These are phyloP conservation scores for Astyanax mexicanus DNA, from an alignment of 2,797 vertebrate species.

Conservation along the genomic window DNA sequence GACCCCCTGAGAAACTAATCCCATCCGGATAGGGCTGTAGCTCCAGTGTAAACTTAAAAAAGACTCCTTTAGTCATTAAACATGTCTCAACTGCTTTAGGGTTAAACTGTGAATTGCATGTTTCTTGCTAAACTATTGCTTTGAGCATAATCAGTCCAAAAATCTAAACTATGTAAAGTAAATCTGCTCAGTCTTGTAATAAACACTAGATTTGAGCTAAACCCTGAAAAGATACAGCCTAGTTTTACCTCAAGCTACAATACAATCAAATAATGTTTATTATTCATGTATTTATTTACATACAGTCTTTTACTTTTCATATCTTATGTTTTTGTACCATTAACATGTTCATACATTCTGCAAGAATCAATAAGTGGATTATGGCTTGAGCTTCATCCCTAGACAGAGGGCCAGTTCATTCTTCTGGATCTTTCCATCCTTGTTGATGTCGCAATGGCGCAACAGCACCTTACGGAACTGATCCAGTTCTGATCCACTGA, in stretches of 20 bases:
- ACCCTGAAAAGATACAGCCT: no score
- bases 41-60: background rate
- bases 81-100: no score
- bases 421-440: slow-evolving; percentile 95
- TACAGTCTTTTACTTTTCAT: background rate
- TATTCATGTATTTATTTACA: background rate
- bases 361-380: slow-evolving; percentile 24
- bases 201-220: background rate
- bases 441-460: slow-evolving; percentile 92
- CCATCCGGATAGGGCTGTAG: no score
- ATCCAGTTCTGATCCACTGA: slow-evolving; percentile 89
- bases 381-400: slow-evolving; percentile 83
- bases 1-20: no score
- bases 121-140: background rate
- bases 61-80: background rate
- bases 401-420: slow-evolving; percentile 93
- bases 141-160: background rate
- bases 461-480: slow-evolving; percentile 88
- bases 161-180: background rate
- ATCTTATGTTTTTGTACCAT: background rate
- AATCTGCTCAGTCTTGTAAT: background rate
- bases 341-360: background rate
- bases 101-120: background rate
- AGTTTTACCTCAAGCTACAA: background rate
- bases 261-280: background rate